Conservation (phyloP, 1,140 invertebrate genomes). For the Neodiprion fabricii region DNA sequence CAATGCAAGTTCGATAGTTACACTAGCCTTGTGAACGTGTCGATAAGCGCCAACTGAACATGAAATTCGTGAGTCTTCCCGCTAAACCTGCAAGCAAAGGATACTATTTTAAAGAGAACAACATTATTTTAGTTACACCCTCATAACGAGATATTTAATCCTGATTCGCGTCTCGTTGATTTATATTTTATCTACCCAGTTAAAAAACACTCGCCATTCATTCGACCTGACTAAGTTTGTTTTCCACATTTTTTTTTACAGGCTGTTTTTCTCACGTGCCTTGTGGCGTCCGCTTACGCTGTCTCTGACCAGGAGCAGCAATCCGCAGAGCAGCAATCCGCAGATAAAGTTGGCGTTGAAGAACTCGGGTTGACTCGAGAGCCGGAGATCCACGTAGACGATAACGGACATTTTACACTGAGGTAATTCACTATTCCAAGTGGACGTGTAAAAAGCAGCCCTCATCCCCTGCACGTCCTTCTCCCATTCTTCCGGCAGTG, state of each 20-base stretch:
- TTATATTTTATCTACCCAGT: no score
- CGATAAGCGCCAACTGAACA: no score
- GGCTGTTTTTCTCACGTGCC: not conserved
- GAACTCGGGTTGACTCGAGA: not conserved
- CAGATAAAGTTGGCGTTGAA: not conserved
- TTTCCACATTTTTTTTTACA: not conserved
- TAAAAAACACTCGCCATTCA: no score
- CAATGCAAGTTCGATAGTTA: no score
- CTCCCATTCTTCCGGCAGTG: not conserved
- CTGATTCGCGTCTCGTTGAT: no score
- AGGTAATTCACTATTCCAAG: not conserved
- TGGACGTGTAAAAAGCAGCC: not conserved
- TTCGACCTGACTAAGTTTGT: no score
- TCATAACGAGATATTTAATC: no score
- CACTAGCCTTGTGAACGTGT: no score
- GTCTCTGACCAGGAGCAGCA: not conserved
- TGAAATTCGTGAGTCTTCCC: no score
- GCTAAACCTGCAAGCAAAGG: no score
- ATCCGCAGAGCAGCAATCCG: not conserved
- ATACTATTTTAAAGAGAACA: no score
- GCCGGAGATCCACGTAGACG: not conserved
- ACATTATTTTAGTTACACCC: no score
- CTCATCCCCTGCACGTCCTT: not conserved
- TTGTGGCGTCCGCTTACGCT: not conserved
- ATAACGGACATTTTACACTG: constrained; percentile 4